Evolutionary conservation across 2,113 vertebrate genomes (phyloP), one percentile per base, ranked within the genome.

Genomic region (Setophaga kirtlandii): DNA sequence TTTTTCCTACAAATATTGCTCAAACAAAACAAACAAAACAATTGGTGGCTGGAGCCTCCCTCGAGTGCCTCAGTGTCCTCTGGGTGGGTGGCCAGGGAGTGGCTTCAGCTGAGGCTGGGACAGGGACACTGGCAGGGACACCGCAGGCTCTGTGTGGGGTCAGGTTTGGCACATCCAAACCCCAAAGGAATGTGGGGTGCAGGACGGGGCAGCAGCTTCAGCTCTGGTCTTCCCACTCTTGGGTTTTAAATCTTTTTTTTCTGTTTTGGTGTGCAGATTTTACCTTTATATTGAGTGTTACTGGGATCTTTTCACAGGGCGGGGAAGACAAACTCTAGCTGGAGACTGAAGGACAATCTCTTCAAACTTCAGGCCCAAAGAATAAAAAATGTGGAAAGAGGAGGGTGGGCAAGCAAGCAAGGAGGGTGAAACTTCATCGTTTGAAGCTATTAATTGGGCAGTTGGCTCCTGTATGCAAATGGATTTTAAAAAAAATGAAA

Each of bases 21-120:
- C 90, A 95, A 79, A 83, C 71, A 56, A 83, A 80, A 94, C 46
- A 93, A 94, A 95, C 92, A 83, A 33, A 79, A 58, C 81, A 77
- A 67, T 70, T 50, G 35, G 70, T 67, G 64, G 31, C 42, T 70
- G 67, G 70, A 90, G 62, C 25, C 70, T 93, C 63, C 37, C 84
- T 59, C 14, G 12, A 58, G 83, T 42, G 25, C 83, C 5, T 0
- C 74, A 52, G 70, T 50, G 75, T 73, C 82, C 92, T 80, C 94
- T 76, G 37, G 74, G 63, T 50, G 62, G 84, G 81, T 87, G 91
- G 80, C 73, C 69, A 82, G 50, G 27, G 4, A 71, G 56, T 1
- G 60, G 74, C 69, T 64, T 69, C 91, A 85, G 73, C 65, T 65
- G 52, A 25, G 23, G 13, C 6, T 31, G 55, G 73, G 87, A 14